Evolutionary conservation across 2,113 vertebrate genomes (phyloP), one percentile per base, ranked within the genome.

Genomic region (Trichomycterus rosablanca): DNA sequence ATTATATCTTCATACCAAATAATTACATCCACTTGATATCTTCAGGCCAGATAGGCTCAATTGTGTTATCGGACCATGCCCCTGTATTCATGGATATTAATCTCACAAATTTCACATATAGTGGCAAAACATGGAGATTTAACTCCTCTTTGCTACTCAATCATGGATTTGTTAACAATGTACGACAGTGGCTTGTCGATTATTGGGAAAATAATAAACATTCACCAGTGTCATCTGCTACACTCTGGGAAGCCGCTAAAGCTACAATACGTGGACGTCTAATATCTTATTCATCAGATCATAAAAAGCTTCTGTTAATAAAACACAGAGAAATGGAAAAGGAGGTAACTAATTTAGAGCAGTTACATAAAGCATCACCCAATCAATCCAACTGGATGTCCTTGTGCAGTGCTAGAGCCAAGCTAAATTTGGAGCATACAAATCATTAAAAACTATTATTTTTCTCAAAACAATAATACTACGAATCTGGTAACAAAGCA

Each of bases 391-490:
- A 18, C 9, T 42, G 40, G 40, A 18, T 42, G 5, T 8, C 40
- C 40, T 18, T 42, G 40, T 42, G 40, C 16, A 42, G n/a, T 4
- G 40, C 40, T 42, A 42, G 40, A 3, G 40, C 40, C n/a, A 42
- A 42, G 15, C 15, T 42, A 42, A 42, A 42, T 42, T 42, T 42
- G 15, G 40, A 42, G 5, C 14, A 42, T 42, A 61, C 22, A 18
- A 51, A 61, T 49, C 32, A 51, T 40, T 7, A 39, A 50, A 44
- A 51, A 35, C 10, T 48, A 35, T 12, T 26, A 2, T 49, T 28
- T 16, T 45, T 48, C 20, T 37, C 45, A 4, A 61, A 61, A 50
- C 45, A 39, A 24, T 26, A 50, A 10, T 50, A 39, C 28, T 61
- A 61, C 16, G 44, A 61, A 50, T 39, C 20, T 11, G 14, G 20